Conservation (phyloP, 2,888 invertebrate genomes). For the Netelia fuscicornis region DNA sequence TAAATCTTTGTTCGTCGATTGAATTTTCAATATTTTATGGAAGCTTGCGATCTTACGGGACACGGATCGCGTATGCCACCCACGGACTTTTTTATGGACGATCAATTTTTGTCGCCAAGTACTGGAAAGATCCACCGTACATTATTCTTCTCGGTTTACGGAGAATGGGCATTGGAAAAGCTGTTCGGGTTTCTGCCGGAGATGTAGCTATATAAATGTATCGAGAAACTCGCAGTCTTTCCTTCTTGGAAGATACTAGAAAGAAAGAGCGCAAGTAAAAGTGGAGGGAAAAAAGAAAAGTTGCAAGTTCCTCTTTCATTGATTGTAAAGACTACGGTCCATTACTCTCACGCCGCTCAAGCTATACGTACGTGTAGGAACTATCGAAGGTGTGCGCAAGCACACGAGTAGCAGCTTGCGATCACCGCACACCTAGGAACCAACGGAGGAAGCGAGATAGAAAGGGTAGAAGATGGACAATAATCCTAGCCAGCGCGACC, state of each 20-base stretch:
- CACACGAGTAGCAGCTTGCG: background rate
- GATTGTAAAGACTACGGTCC: conserved; percentile 58
- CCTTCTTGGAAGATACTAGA: background rate
- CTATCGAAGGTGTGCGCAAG: conserved; percentile 15
- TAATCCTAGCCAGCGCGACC: conserved; percentile 43
- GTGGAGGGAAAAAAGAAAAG: conserved; percentile 2
- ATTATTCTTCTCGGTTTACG: conserved; percentile 1
- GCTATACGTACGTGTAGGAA: background rate
- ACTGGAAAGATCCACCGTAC: background rate
- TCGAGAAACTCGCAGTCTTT: conserved; percentile 7
- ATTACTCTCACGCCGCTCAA: conserved; percentile 41
- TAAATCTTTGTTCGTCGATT: background rate
- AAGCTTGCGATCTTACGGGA: background rate
- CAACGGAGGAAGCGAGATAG: too few relatives aligned
- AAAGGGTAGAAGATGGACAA: background rate
- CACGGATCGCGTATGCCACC: background rate
- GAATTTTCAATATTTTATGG: background rate
- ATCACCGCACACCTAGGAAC: too few relatives aligned
- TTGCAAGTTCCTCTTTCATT: conserved; percentile 41
- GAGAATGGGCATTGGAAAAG: background rate
- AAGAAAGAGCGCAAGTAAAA: conserved; percentile 16
- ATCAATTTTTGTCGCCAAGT: background rate
- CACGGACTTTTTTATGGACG: background rate
- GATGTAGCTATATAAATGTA: conserved; percentile 6
- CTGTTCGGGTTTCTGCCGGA: background rate